Evolutionary conservation across 2,888 invertebrate species (phyloP).

Genomic region (Pimpla rufipes): DNA sequence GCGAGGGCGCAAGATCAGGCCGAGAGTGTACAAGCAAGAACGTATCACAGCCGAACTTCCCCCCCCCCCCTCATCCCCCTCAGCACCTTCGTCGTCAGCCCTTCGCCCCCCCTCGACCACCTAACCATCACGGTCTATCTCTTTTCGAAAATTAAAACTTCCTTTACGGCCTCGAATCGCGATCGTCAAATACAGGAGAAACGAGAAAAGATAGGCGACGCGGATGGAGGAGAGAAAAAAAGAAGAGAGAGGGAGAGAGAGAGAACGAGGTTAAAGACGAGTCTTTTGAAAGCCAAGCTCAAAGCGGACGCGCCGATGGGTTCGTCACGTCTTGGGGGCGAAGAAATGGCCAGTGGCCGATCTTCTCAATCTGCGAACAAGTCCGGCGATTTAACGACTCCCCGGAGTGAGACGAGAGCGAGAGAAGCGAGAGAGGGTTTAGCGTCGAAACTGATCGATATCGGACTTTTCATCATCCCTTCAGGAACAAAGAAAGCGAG

Average conservation of each 20-base stretch:
- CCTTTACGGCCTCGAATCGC: conserved; percentile 42
- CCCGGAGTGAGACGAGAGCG: conserved; percentile 19
- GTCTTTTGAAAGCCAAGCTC: conserved; percentile 24
- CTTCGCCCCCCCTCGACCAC: too few relatives aligned
- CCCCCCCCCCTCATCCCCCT: background rate
- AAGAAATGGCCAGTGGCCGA: conserved; percentile 58
- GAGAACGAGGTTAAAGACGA: conserved; percentile 8
- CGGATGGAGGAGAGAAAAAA: conserved; percentile 9
- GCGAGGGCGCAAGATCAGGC: conserved; percentile 39
- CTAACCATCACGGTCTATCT: conserved; percentile 4
- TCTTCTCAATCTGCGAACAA: conserved; percentile 56
- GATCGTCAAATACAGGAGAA: conserved; percentile 36
- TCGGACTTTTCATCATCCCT: conserved; percentile 55
- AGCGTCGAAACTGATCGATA: conserved; percentile 63
- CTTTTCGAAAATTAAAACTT: conserved; percentile 59
- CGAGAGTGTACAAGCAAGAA: conserved; percentile 24
- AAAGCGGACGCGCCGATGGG: background rate
- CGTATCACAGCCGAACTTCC: conserved; percentile 19
- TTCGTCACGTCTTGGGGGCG: conserved; percentile 37
- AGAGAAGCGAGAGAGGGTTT: conserved; percentile 31
- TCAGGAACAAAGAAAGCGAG: conserved; percentile 43
- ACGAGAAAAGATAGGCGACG: background rate
- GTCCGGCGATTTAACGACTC: conserved; percentile 45
- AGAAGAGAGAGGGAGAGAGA: background rate
- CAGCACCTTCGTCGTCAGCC: background rate